These are phyloP conservation scores for Trematomus loennbergii DNA, from an alignment of 2,113 vertebrate species.

Conservation along the genomic window DNA sequence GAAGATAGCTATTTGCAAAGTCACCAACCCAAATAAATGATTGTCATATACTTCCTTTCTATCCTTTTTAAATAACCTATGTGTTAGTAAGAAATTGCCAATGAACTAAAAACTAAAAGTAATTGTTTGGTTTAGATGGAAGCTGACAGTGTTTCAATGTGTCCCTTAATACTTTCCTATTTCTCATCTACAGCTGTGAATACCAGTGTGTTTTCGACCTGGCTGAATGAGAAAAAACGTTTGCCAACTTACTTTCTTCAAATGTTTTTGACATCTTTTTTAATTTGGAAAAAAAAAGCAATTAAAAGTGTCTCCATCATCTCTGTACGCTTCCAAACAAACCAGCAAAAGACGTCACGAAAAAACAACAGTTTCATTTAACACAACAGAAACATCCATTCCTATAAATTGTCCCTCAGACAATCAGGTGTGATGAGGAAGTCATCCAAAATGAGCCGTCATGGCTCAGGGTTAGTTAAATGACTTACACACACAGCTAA, in stretches of 20 bases:
- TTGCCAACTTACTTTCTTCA: background rate
- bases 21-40: background rate
- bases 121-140: conserved; percentile 16
- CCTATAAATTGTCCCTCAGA: background rate
- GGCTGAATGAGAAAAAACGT: conserved; percentile 13
- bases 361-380: conserved; percentile 41
- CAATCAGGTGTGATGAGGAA: conserved; percentile 19
- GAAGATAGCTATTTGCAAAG: background rate
- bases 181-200: conserved; percentile 7
- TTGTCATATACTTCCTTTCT: background rate
- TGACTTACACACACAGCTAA: background rate
- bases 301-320: conserved; percentile 6
- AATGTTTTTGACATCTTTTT: too few relatives aligned
- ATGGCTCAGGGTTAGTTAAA: conserved; percentile 6
- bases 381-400: conserved; percentile 1
- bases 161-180: background rate
- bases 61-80: background rate
- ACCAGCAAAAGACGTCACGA: background rate
- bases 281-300: background rate
- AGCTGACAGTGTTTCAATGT: background rate
- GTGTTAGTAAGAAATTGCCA: background rate
- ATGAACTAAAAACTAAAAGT: background rate
- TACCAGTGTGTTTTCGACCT: background rate
- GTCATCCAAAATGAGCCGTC: background rate
- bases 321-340: conserved; percentile 4